Base-by-base conservation (phyloP, 2,888 invertebrate species). In the Drosophila macrothrix region DNA sequence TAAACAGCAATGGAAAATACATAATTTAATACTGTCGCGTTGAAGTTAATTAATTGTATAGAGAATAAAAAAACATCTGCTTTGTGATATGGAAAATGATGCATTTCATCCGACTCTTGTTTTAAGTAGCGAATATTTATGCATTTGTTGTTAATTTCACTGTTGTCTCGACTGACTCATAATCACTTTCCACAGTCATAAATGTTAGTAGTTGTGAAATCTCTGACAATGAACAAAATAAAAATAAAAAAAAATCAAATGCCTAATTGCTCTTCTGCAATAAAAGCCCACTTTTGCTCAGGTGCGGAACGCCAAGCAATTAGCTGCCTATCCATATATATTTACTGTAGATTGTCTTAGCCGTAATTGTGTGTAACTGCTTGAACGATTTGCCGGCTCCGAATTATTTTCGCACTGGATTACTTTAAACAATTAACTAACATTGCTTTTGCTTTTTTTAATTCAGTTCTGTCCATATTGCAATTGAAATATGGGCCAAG, bases 401-500 rank as follows among this genome's bases (percentile, higher is more conserved):
- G 16, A 25, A 25, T 25, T 25, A 46, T 16, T 46, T 46, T 46
- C 25, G 25, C 46, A 16, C 25, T 46, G 53, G 31, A 33, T 54
- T 33, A 22, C 33, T 33, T 29, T n/a, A 29, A 22, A 22, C 22
- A 33, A 33, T 54, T 16, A 31, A 60, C 41, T 56, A 14, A 16
- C 22, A 28, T 19, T 22, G 9, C 3, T 1, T 37, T n/a, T 31
- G n/a, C 35, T 1, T 35, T 16, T 35, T 6, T 35, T 14, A 5
- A 5, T 86, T 7, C 82, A 84, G 84, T 77, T 87, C 82, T 69
- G 79, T 84, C 82, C 82, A 84, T 91, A 87, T 83, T 88, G 75
- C 80, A 74, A 84, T 83, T 85, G 72, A 93, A 93, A 93, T 93
- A 93, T 93, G 93, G 93, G 93, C 92, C 93, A 93, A 90, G 93